These are phyloP conservation scores for Proisotoma minuta DNA, from an alignment of 2,888 invertebrate genomes.

Conservation along the genomic window DNA sequence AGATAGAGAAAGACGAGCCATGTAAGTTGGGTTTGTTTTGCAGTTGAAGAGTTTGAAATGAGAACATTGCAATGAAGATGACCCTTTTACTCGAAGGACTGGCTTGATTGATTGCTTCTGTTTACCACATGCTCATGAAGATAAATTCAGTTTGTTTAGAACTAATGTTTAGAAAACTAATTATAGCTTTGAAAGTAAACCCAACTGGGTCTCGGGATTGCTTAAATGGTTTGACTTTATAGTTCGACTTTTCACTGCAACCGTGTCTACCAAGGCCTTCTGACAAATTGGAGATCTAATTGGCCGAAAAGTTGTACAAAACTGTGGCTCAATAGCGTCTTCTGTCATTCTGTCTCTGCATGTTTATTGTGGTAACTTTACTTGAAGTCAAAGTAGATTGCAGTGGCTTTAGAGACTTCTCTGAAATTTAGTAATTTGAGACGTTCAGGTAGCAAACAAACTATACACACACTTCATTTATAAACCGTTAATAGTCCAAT, in stretches of 20 bases:
- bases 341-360: not conserved
- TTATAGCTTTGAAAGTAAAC: slow-evolving; percentile 19
- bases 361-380: not conserved
- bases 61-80: not conserved
- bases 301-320: slow-evolving; percentile 11
- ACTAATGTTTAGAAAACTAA: slow-evolving; percentile 26
- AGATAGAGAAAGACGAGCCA: too few species aligned
- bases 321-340: not conserved
- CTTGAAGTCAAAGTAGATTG: not conserved
- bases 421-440: not conserved
- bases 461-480: not conserved
- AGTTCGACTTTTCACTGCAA: not conserved
- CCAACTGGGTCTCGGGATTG: not conserved
- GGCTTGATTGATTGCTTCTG: slow-evolving; percentile 36
- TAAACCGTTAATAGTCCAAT: not conserved
- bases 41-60: too few species aligned
- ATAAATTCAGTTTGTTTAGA: slow-evolving; percentile 35
- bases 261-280: not conserved
- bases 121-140: slow-evolving; percentile 37
- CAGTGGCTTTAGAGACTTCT: not conserved
- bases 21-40: too few species aligned
- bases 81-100: slow-evolving; percentile 26
- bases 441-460: not conserved
- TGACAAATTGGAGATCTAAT: slow-evolving; percentile 11
- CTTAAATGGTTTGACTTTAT: not conserved